Conservation (phyloP, 2,888 invertebrate species). For the Alviniconcha strummeri region DNA sequence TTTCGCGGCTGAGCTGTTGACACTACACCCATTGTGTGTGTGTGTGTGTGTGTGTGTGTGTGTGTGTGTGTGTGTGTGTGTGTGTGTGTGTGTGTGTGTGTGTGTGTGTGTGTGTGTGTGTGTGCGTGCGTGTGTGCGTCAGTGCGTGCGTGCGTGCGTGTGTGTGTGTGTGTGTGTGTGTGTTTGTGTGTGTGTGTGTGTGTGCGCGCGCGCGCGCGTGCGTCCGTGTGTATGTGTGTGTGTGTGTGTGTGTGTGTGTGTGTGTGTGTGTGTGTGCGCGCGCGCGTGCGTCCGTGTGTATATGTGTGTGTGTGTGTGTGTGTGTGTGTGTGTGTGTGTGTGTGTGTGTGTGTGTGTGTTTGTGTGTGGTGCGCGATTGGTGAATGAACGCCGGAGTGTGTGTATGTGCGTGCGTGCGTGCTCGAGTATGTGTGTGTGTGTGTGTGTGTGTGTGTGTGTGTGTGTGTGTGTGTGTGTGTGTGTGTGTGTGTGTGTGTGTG, state of each 20-base stretch:
- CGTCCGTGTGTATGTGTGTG: not conserved
- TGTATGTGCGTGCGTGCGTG: not conserved
- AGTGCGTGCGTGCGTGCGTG: not conserved
- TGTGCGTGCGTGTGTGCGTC: not conserved
- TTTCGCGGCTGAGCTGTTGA: too few species aligned
- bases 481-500: not conserved
- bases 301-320: conserved; percentile 16
- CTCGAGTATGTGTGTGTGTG: not conserved
- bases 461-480: not conserved
- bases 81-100: not conserved
- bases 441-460: not conserved
- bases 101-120: not conserved
- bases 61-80: not conserved
- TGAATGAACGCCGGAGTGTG: not conserved
- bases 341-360: not conserved
- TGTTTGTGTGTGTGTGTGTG: not conserved
- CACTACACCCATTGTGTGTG: too few species aligned
- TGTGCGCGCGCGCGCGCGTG: not conserved
- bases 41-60: not conserved
- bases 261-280: not conserved
- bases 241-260: not conserved
- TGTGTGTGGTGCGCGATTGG: not conserved
- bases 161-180: conserved; percentile 1
- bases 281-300: not conserved
- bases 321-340: not conserved